Conservation (phyloP, 1,140 invertebrate species). For the Chelonus insularis region DNA sequence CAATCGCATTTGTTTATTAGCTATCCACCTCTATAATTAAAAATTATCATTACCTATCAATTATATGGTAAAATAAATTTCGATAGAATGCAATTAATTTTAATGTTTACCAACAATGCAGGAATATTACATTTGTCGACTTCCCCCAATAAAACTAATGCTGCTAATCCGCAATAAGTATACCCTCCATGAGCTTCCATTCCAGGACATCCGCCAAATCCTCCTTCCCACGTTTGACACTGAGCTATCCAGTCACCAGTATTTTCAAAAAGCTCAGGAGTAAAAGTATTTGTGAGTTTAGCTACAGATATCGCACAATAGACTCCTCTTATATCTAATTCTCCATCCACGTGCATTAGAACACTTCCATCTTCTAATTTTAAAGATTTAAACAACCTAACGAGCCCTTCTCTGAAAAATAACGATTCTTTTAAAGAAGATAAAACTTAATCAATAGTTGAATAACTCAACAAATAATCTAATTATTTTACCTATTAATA, state of each 20-base stretch:
- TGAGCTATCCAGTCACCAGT: slow-evolving; percentile 88
- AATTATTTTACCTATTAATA: slow-evolving; percentile 73
- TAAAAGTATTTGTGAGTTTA: slow-evolving; percentile 81
- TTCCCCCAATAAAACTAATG: slow-evolving; percentile 80
- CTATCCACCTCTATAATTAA: slow-evolving; percentile 83
- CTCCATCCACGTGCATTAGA: slow-evolving; percentile 89
- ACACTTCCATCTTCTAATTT: slow-evolving; percentile 87
- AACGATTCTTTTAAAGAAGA: slow-evolving; percentile 7
- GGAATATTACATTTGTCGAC: slow-evolving; percentile 79
- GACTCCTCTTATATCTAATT: slow-evolving; percentile 90
- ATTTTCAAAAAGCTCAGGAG: slow-evolving; percentile 77
- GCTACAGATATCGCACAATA: slow-evolving; percentile 94
- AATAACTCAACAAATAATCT: slow-evolving; percentile 8
- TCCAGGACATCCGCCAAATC: slow-evolving; percentile 91
- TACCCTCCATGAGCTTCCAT: slow-evolving; percentile 99
- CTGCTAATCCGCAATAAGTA: slow-evolving; percentile 93
- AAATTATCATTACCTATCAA: no score
- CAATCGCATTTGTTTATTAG: slow-evolving; percentile 85
- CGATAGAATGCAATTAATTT: no score
- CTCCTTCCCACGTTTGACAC: slow-evolving; percentile 98
- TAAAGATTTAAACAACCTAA: slow-evolving; percentile 78
- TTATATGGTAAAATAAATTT: no score
- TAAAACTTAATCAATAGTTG: slow-evolving; percentile 2
- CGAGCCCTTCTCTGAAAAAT: slow-evolving; percentile 65
- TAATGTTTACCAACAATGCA: slow-evolving; percentile 71